Conservation (phyloP, 35 echinoderm and acorn worm genomes). For the Amphiura filiformis region DNA sequence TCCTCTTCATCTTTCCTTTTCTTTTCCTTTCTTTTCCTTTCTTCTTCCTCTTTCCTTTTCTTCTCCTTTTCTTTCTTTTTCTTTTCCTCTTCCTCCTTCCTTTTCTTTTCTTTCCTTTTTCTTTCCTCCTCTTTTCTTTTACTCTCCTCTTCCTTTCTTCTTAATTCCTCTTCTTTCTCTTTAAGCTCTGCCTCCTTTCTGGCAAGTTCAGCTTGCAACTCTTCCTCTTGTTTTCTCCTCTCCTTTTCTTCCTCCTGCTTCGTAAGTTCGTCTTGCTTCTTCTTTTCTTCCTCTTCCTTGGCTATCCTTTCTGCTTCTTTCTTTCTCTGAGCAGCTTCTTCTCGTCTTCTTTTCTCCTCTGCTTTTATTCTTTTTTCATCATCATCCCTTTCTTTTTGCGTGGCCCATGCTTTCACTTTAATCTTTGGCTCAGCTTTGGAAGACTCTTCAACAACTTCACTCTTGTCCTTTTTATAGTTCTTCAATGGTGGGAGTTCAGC, state of each 20-base stretch:
- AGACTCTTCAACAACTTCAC: constrained; percentile 21
- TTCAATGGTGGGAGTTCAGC: neutral
- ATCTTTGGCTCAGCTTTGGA: constrained; percentile 11
- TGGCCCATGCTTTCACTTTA: constrained; percentile 28
- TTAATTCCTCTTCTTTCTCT: constrained; percentile 46
- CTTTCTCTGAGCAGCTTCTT: constrained; percentile 30
- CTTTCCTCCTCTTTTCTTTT: constrained; percentile 1
- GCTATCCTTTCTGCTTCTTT: constrained; percentile 38
- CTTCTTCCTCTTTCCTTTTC: constrained; percentile 29
- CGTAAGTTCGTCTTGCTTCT: constrained; percentile 33
- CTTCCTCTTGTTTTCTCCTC: constrained; percentile 39
- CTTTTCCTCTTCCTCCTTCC: constrained; percentile 5
- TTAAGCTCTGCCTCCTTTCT: constrained; percentile 40
- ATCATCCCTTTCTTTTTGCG: constrained; percentile 17
- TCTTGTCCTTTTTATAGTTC: constrained; percentile 24
- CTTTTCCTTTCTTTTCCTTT: constrained; percentile 24
- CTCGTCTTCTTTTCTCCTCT: constrained; percentile 28
- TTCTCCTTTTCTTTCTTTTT: constrained; percentile 23
- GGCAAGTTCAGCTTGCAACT: constrained; percentile 24
- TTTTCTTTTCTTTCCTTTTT: constrained; percentile 1
- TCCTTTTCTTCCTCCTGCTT: constrained; percentile 46
- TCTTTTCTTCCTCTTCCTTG: constrained; percentile 34
- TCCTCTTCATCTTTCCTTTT: constrained; percentile 9
- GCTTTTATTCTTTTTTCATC: constrained; percentile 30
- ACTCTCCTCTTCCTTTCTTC: constrained; percentile 22